phyloP scores from a whole-genome alignment of 2,888 invertebrate genomes.

The Drosophila setosimentum region DNA sequence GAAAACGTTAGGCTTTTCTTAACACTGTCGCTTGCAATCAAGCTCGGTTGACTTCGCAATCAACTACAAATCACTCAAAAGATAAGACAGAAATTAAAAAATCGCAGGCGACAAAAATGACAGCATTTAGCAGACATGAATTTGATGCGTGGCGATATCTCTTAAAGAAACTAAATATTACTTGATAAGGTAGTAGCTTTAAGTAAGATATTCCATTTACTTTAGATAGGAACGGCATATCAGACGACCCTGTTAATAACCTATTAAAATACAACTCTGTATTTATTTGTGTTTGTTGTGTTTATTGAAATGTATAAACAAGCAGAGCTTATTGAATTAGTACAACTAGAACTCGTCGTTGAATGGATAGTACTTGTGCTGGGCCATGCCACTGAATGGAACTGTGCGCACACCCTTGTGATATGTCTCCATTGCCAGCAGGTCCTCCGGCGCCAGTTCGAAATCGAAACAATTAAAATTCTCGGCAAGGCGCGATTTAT shows the following conservation, averaged over 20 bases:
- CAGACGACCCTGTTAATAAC: slow-evolving; percentile 47
- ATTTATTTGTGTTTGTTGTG: slow-evolving; percentile 17
- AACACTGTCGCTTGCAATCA: background rate
- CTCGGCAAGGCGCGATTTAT: slow-evolving; percentile 85
- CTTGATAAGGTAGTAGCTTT: slow-evolving; percentile 29
- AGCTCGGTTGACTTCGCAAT: slow-evolving; percentile 19
- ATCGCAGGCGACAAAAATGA: slow-evolving; percentile 28
- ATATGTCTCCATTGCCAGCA: slow-evolving; percentile 77
- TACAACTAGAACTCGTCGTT: slow-evolving; percentile 73
- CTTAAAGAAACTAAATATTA: slow-evolving; percentile 20
- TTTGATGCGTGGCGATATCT: slow-evolving; percentile 39
- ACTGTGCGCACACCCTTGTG: slow-evolving; percentile 77
- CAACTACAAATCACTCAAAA: slow-evolving; percentile 22
- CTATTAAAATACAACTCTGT: slow-evolving; percentile 36
- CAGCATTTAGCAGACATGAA: slow-evolving; percentile 52
- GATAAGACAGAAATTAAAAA: slow-evolving; percentile 50
- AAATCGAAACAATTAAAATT: slow-evolving; percentile 88
- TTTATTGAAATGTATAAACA: slow-evolving; percentile 41
- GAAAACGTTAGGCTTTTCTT: background rate
- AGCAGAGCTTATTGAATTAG: slow-evolving; percentile 5
- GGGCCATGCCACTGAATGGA: slow-evolving; percentile 80
- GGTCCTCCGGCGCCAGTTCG: slow-evolving; percentile 86
- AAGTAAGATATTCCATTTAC: slow-evolving; percentile 44
- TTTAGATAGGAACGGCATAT: slow-evolving; percentile 64
- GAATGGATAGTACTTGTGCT: slow-evolving; percentile 83